A percentile compares a stretch with the other conserved stretches of the same genome.
phyloP scores from a whole-genome alignment of 2,888 invertebrate genomes.

The Aporophyla nigra region DNA sequence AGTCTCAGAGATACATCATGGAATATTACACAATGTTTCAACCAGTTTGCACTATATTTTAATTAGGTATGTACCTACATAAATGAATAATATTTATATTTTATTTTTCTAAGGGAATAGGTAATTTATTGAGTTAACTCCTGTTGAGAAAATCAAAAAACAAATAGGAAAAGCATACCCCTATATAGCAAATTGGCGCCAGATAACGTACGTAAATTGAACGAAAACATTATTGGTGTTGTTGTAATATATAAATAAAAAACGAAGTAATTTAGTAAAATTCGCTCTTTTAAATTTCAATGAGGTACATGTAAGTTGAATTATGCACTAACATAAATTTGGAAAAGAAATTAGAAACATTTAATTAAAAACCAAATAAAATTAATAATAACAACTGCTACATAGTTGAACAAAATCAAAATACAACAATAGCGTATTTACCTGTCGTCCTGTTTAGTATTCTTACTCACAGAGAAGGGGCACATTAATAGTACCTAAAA shows the following conservation, averaged over 20 bases:
- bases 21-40: neutral
- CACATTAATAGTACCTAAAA: neutral
- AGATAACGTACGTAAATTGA: too few relatives aligned
- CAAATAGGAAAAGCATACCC: neutral
- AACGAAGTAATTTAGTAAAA: neutral
- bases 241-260: neutral
- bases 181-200: neutral
- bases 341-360: too few relatives aligned
- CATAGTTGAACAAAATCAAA: neutral
- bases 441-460: constrained; percentile 8
- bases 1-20: too few relatives aligned
- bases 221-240: neutral
- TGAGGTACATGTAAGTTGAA: neutral
- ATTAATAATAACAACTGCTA: neutral
- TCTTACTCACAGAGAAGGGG: neutral
- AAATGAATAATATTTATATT: neutral
- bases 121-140: neutral
- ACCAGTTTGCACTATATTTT: neutral
- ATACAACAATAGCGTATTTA: neutral
- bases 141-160: neutral
- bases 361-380: neutral
- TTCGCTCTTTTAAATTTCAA: neutral
- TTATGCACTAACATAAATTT: neutral
- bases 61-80: neutral
- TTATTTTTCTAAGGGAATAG: neutral